phyloP scores from a whole-genome alignment of 2,888 invertebrate species.

The Periphyllus acericola region DNA sequence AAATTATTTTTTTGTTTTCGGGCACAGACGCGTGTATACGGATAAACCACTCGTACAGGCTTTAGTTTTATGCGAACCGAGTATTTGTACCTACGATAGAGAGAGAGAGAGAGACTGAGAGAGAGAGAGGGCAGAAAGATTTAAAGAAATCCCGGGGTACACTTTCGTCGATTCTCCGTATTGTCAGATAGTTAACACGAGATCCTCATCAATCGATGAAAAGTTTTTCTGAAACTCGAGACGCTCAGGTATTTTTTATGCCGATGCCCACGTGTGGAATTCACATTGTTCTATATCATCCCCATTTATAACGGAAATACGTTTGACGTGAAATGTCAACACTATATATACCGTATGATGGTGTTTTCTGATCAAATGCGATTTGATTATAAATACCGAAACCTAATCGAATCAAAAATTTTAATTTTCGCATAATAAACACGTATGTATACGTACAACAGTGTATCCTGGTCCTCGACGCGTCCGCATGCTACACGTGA shows the following conservation, averaged over 20 bases:
- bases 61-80: background rate
- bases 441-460: too few species aligned
- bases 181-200: background rate
- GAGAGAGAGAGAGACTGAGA: background rate
- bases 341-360: too few species aligned
- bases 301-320: background rate
- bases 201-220: background rate
- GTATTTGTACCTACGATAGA: background rate
- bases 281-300: too few species aligned
- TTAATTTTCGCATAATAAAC: too few species aligned
- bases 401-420: too few species aligned
- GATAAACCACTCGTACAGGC: background rate
- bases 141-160: too few species aligned
- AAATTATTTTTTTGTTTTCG: constrained; percentile 1
- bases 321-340: background rate
- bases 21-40: background rate
- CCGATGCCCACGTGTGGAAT: background rate
- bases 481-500: too few species aligned
- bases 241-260: background rate
- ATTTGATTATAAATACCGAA: background rate
- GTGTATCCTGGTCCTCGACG: too few species aligned
- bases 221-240: constrained; percentile 2
- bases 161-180: background rate
- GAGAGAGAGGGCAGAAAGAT: too few species aligned
- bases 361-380: too few species aligned